Base-by-base conservation (phyloP, 2,113 vertebrate species). In the Nymphicus hollandicus region DNA sequence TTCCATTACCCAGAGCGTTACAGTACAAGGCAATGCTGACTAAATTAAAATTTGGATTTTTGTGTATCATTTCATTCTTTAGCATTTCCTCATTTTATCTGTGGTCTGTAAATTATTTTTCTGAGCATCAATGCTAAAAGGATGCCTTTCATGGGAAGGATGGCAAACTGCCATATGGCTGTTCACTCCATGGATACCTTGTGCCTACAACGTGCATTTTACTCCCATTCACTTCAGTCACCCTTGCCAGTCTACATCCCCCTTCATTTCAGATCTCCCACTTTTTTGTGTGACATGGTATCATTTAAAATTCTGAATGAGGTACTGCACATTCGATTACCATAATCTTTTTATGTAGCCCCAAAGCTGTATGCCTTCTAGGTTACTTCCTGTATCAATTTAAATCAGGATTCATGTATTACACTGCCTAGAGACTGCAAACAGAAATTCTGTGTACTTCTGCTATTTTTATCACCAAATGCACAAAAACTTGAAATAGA, bases 381-480 rank as follows among this genome's bases (percentile, higher is more conserved):
- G 20, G 22, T 63, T 89, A 88, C 24, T 74, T 60, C 39, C 60
- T 60, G 8, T 29, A 86, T 43, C 0, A 0, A 29, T 58, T 88
- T 81, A 70, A 77, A 91, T 50, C 43, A 71, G 23, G 31, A 80
- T 73, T 95, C 1, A 2, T 15, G 13, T 53, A 73, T 33, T 68
- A 77, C 53, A 11, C 17, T 82, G 61, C 84, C 78, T 58, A 82
- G 63, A 87, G 88, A 95, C 56, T 64, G 66, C 49, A 65, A 89
- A 81, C 7, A 95, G 53, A 91, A 93, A 88, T 77, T 87, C 73
- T 63, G 20, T 41, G 68, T 73, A 63, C 56, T 69, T 70, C 87
- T 61, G 53, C 63, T 96, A 91, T 86, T 92, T 96, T 93, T 95
- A 91, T 50, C 81, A 88, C 11, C 4, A 88, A 77, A 71, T n/a